Evolutionary conservation across 2,797 vertebrate species (phyloP), one percentile per base, ranked within the genome.

Genomic region (Microhierax caerulescens): DNA sequence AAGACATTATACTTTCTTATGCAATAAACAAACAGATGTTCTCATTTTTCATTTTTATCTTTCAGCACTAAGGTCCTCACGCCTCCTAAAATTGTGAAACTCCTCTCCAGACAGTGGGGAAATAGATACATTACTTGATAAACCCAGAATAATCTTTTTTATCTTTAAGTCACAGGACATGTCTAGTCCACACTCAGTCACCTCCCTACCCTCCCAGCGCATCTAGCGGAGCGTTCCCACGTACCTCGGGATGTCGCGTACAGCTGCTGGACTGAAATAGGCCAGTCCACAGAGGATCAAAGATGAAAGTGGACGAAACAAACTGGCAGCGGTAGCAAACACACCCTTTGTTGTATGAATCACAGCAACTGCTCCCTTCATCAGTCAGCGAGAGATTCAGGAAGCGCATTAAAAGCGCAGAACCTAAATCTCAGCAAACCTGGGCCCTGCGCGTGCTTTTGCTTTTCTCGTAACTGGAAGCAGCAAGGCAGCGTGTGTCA

Each of bases 401-500:
- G n/a, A 64, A 86, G 59, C 7, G 74, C 5, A 4, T 13, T 39
- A 36, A 22, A 88, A 83, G 17, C 2, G 5, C 17, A 73, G 61
- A 85, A 75, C n/a, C 7, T 61, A 47, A 64, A 61, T 74, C 34
- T 81, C 25, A 59, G 11, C 5, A 51, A 83, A 47, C 16, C 13
- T 21, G 27, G 27, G 51, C 39, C 75, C 67, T 77, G 23, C 23
- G 32, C 1, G 3, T 0, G 1, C 4, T 60, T 84, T 75, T 65
- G 7, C 22, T 73, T 78, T 69, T 78, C 30, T 81, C 11, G 1
- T 20, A 84, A 65, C 34, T 63, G 37, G 88, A 82, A 89, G 16
- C 22, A 45, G 14, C 22, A 34, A 84, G 36, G 36, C 32, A 72
- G 17, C 0, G 0, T 59, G 0, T 59, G 32, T n/a, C 41, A 69